phyloP scores from a whole-genome alignment of 2,113 vertebrate species.

The Fregata magnificens region DNA sequence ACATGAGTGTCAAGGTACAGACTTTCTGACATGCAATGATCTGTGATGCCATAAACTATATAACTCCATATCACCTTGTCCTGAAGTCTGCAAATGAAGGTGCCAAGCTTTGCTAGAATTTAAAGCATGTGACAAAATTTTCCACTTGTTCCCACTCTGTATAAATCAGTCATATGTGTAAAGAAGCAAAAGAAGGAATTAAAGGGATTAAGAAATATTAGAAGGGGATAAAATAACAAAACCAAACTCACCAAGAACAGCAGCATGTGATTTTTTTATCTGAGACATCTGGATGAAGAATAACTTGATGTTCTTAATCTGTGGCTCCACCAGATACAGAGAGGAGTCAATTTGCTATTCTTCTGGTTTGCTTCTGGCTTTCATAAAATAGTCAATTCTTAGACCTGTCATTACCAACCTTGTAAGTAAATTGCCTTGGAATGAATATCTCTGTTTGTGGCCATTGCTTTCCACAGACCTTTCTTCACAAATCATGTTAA shows the following conservation, averaged over 20 bases:
- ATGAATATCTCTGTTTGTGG: neutral
- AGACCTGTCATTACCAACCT: neutral
- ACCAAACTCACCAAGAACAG: neutral
- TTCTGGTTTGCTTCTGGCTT: neutral
- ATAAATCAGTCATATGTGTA: neutral
- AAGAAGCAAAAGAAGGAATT: neutral
- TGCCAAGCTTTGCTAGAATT: neutral
- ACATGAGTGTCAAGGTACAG: neutral
- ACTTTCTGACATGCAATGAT: neutral
- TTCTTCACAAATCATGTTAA: neutral
- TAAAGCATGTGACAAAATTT: neutral
- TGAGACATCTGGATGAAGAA: neutral
- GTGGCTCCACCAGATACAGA: neutral
- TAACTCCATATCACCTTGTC: neutral
- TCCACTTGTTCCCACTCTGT: neutral
- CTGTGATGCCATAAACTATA: neutral
- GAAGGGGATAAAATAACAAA: neutral
- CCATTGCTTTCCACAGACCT: neutral
- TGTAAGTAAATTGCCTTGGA: neutral
- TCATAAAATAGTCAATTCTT: neutral
- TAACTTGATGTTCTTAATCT: neutral
- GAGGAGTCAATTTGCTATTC: neutral
- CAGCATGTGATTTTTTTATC: neutral
- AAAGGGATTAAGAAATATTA: neutral
- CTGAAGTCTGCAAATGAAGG: neutral